Conservation (phyloP, 1,140 invertebrate genomes). For the Lutraria rhynchaena region DNA sequence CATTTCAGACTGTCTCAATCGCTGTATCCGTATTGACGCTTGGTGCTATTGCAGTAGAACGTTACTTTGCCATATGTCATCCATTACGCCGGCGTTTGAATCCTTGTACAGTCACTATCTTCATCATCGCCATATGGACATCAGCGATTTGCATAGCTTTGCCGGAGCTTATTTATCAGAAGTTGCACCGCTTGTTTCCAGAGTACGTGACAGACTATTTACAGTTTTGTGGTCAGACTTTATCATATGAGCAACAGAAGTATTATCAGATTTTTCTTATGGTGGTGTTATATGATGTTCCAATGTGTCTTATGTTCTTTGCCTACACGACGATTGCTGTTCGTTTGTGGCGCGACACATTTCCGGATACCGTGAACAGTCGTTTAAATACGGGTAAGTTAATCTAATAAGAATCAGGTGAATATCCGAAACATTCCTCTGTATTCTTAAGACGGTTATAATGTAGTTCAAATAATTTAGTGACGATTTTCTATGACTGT, state of each 20-base stretch:
- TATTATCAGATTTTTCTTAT: conserved; percentile 87
- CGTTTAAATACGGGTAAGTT: conserved; percentile 8
- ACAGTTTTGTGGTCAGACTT: conserved; percentile 43
- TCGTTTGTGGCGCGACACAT: conserved; percentile 34
- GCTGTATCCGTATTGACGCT: conserved; percentile 94
- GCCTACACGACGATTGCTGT: conserved; percentile 31
- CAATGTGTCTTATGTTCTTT: conserved; percentile 63
- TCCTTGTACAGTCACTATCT: conserved; percentile 88
- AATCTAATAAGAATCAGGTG: too few relatives aligned
- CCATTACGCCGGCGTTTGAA: conserved; percentile 90
- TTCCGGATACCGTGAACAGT: conserved; percentile 3
- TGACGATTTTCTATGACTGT: too few relatives aligned
- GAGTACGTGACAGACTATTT: conserved; percentile 55
- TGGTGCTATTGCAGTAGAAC: conserved; percentile 94
- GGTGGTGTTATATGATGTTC: conserved; percentile 66
- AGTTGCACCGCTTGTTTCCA: conserved; percentile 52
- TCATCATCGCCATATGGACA: conserved; percentile 89
- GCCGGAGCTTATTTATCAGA: conserved; percentile 68
- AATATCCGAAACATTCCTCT: too few relatives aligned
- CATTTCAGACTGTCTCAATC: conserved; percentile 90
- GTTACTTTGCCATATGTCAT: conserved; percentile 96
- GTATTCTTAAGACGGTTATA: too few relatives aligned
- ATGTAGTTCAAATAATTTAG: too few relatives aligned
- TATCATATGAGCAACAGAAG: conserved; percentile 73
- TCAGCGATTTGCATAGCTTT: conserved; percentile 86